Base-by-base conservation (phyloP, 2,888 invertebrate genomes). In the Meiosimyza platycephala region DNA sequence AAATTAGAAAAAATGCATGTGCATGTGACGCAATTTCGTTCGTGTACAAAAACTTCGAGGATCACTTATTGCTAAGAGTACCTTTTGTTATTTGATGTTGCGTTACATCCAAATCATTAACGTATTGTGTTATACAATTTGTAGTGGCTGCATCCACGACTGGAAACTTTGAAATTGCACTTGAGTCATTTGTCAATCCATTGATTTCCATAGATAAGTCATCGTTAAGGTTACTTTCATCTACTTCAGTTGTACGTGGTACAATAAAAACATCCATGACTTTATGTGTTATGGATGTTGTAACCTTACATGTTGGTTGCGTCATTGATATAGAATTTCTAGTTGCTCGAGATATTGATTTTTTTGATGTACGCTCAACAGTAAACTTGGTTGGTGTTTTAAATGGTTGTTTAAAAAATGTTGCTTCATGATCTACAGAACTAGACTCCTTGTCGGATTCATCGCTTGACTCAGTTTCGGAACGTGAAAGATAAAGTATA, bases 221-320 rank as follows among this genome's bases (percentile, higher is more conserved):
- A 2, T 22, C 15, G 28, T 28, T 22, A 9, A 33, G n/a, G 12
- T 6, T 59, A 3, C n/a, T 51, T 15, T 48, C 22, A 60, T 9
- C n/a, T 16, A 18, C 9, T 48, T 51, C 16, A 6, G 62, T 54
- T 54, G 52, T 55, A 22, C 16, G 16, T 55, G 55, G 57, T 15
- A 48, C 18, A 28, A 28, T 22, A 62, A 40, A 40, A 70, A 62
- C 12, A 33, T 70, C 70, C 13, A 70, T 70, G 15, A 72, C n/a
- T 62, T 74, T 69, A 11, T 71, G 76, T 50, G 71, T 74, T 54
- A 76, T 52, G 28, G 75, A 59, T 33, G 65, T 72, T 28, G 75
- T 74, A 11, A 76, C 54, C 62, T 74, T 54, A 55, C 72, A 75
- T 6, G 70, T 47, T 12, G 52, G 70, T 13, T 62, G n/a, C 22